Percentiles rank a stretch among this genome's conserved stretches.
These are phyloP conservation scores for Didymodactylos carnosus DNA, from an alignment of 2,888 invertebrate species.

Conservation along the genomic window DNA sequence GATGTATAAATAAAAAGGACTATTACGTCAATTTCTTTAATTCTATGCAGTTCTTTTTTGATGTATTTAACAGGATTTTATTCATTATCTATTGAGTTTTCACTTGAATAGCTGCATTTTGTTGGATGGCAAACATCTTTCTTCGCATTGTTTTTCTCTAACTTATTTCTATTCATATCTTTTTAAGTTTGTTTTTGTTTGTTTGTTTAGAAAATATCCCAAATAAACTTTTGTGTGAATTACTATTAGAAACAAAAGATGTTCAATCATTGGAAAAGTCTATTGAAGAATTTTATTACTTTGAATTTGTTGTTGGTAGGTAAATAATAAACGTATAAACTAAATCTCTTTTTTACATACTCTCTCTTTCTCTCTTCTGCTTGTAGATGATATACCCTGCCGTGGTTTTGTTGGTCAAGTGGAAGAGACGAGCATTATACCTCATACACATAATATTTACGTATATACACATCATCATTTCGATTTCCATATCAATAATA, in stretches of 20 bases:
- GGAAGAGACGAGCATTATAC: slow-evolving; percentile 38
- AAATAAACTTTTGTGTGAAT: slow-evolving; percentile 33
- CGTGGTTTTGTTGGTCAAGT: slow-evolving; percentile 38
- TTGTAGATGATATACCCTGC: slow-evolving; percentile 39
- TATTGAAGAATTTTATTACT: slow-evolving; percentile 40
- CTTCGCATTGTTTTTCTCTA: too few relatives aligned
- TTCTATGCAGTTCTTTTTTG: too few relatives aligned
- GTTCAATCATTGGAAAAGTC: slow-evolving; percentile 33
- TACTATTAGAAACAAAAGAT: slow-evolving; percentile 29
- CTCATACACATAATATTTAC: slow-evolving; percentile 37
- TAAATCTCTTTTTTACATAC: slow-evolving; percentile 12
- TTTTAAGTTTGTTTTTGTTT: background rate
- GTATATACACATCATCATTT: slow-evolving; percentile 38
- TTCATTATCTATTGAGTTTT: too few relatives aligned
- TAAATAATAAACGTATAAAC: slow-evolving; percentile 1
- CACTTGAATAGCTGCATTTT: too few relatives aligned
- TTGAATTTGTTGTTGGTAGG: slow-evolving; percentile 38
- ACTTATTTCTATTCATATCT: background rate
- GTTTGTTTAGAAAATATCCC: slow-evolving; percentile 26
- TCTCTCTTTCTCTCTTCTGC: slow-evolving; percentile 17
- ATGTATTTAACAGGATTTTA: too few relatives aligned
- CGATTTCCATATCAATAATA: slow-evolving; percentile 36
- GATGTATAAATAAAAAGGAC: too few relatives aligned
- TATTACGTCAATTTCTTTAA: too few relatives aligned
- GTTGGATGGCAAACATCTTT: too few relatives aligned